Evolutionary conservation across 2,888 invertebrate genomes (phyloP), one percentile per base, ranked within the genome.

Genomic region (Cenopis cana): DNA sequence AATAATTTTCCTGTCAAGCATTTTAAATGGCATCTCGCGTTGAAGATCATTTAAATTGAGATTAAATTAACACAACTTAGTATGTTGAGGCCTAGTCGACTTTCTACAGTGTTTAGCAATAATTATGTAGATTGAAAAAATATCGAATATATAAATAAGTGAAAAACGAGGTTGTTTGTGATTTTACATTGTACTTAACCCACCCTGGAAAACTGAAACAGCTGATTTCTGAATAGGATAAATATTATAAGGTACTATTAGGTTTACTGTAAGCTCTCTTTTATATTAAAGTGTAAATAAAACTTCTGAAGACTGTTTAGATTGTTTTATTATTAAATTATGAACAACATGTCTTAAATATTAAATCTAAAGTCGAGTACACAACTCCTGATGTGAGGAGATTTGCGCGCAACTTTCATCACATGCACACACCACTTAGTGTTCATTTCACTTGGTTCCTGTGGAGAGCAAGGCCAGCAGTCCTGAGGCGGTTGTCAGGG

Each of bases 381-480:
- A 74, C 57, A 74, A 66, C 67, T 73, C 70, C 70, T 66, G 70
- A 66, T 66, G 60, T 49, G 18, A 69, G 52, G 59, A 57, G 57
- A 70, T 59, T 66, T 56, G 61, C 64, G 65, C 55, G 50, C 69
- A 70, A 56, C 61, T 69, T 57, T 64, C 70, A 72, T 72, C 73
- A 76, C 75, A 78, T 70, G 69, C 77, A 81, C 81, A 81, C 80
- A 77, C 70, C 74, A 77, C 73, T 75, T 55, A 69, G 72, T 75
- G 75, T 79, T 75, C 73, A 72, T 62, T 83, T 94, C 94, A 96
- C 89, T 97, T 96, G 76, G 96, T 96, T 85, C 98, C 97, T 65
- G 99, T 99, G n/a, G 99, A 99, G 79, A 99, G 95, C 69, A 99
- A 95, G 55, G 99, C 99, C 79, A 99, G 93, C 17, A 99, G 94